Percentiles rank a stretch among this genome's conserved stretches.
Evolutionary conservation across 1,140 invertebrate species (phyloP).

Genomic region (Bombus confusus): DNA sequence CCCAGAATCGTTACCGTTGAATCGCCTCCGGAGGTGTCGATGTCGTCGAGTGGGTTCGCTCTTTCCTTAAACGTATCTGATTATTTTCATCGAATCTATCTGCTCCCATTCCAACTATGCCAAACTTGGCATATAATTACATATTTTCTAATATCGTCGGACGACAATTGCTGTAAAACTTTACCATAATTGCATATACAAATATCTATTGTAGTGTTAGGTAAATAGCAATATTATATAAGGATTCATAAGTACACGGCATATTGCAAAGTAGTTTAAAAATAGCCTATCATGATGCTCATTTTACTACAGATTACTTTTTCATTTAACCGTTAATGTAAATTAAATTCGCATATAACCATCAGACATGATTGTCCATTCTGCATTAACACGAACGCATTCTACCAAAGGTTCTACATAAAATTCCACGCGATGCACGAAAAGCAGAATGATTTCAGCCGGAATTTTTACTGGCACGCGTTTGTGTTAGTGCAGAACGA

Average conservation of each 20-base stretch:
- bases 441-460: not conserved
- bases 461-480: slow-evolving; percentile 1
- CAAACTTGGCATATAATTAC: not conserved
- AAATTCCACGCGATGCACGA: not conserved
- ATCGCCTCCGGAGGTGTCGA: slow-evolving; percentile 54
- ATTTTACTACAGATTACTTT: too few species aligned
- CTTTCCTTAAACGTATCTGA: slow-evolving; percentile 73
- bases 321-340: not conserved
- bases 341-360: not conserved
- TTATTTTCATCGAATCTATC: slow-evolving; percentile 65
- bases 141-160: not conserved
- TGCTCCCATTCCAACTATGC: not conserved
- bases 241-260: not conserved
- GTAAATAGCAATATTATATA: not conserved
- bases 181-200: not conserved
- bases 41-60: slow-evolving; percentile 61
- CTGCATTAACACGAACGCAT: not conserved
- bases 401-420: not conserved
- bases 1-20: slow-evolving; percentile 61
- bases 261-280: not conserved
- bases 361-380: not conserved
- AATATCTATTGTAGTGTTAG: too few species aligned
- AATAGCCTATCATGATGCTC: not conserved
- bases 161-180: not conserved
- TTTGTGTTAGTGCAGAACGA: not conserved